Conservation (phyloP, 2,888 invertebrate genomes). For the Strigamia transsilvanica region DNA sequence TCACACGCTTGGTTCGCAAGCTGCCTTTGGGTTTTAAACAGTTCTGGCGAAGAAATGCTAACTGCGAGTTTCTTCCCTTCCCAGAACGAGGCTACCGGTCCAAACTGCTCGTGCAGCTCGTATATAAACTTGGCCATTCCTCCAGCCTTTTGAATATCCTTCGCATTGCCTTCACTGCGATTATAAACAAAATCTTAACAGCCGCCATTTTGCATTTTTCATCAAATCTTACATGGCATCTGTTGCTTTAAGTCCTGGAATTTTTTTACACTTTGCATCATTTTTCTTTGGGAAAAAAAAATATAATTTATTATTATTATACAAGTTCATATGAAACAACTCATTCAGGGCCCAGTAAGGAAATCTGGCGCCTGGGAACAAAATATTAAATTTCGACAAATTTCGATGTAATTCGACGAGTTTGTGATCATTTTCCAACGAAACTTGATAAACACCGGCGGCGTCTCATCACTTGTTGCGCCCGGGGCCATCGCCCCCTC, state of each 20-base stretch:
- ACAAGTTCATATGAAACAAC: not conserved
- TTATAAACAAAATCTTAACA: not conserved
- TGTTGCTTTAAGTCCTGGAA: not conserved
- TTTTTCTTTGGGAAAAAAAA: not conserved
- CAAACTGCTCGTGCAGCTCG: slow-evolving; percentile 63
- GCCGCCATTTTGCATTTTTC: no score
- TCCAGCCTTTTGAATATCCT: not conserved
- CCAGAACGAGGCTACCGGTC: slow-evolving; percentile 65
- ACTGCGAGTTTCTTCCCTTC: slow-evolving; percentile 62
- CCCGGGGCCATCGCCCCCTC: no score
- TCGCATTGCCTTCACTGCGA: not conserved
- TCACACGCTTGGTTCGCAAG: slow-evolving; percentile 9
- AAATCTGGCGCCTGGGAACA: no score
- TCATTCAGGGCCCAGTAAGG: no score
- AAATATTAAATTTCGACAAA: no score
- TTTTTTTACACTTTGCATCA: not conserved
- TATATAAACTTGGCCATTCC: slow-evolving; percentile 61
- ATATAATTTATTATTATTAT: not conserved
- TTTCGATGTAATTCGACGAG: no score
- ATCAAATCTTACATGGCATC: not conserved
- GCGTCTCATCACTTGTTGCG: no score
- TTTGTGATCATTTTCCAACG: no score
- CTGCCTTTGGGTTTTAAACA: slow-evolving; percentile 60
- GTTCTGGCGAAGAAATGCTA: slow-evolving; percentile 63
- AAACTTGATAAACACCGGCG: no score